These are phyloP conservation scores for Cyprinodon variegatus DNA, from an alignment of 2,113 vertebrate genomes.

Conservation along the genomic window DNA sequence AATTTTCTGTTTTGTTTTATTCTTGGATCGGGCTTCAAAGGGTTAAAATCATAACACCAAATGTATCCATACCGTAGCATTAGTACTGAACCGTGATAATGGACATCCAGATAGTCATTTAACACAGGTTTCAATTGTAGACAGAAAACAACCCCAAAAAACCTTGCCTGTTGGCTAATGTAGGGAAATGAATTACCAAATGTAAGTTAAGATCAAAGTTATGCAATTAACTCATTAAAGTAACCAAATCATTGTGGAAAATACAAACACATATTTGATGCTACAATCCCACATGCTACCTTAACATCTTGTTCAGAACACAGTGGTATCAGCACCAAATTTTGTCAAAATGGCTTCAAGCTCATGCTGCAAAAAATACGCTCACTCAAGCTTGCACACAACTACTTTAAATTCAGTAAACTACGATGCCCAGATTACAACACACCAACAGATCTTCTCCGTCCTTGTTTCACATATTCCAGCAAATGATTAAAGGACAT, in stretches of 20 bases:
- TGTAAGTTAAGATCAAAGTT: background rate
- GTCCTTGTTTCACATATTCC: too few relatives aligned
- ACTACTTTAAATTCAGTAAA: background rate
- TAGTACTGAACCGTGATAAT: too few relatives aligned
- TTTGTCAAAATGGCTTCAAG: background rate
- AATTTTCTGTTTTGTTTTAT: too few relatives aligned
- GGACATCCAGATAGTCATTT: too few relatives aligned
- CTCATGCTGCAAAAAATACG: background rate
- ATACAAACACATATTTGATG: background rate
- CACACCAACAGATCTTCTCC: background rate
- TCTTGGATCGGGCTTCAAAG: too few relatives aligned
- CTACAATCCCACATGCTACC: background rate
- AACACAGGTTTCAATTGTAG: too few relatives aligned
- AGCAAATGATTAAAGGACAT: background rate
- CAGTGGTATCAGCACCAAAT: background rate
- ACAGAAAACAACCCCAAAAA: too few relatives aligned
- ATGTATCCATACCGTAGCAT: too few relatives aligned
- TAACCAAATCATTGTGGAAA: background rate
- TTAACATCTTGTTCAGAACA: background rate
- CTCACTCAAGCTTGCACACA: background rate
- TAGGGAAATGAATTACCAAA: background rate
- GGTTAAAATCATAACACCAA: too few relatives aligned
- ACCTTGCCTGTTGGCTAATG: too few relatives aligned
- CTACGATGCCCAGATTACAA: background rate
- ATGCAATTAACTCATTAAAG: background rate